A percentile compares a stretch with the other conserved stretches of the same genome.
Conservation (phyloP, 1,140 invertebrate genomes). For the Caenorhabditis brenneri region DNA sequence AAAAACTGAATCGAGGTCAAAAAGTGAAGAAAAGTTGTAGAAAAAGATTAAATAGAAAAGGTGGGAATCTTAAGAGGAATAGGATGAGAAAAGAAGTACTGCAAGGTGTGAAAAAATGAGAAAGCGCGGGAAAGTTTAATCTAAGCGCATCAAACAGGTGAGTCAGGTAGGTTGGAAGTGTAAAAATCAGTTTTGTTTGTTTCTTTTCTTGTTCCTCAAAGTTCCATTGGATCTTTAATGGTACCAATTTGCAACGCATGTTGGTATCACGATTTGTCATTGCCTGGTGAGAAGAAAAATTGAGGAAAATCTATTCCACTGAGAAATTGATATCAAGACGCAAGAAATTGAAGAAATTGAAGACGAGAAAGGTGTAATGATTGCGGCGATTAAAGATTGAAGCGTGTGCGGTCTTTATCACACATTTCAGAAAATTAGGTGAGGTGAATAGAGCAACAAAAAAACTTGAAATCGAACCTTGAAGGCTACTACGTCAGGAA, state of each 20-base stretch:
- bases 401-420: neutral
- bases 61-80: constrained; percentile 6
- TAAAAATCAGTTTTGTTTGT: neutral
- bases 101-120: neutral
- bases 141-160: neutral
- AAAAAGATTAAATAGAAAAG: neutral
- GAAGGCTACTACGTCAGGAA: neutral
- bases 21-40: neutral
- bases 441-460: neutral
- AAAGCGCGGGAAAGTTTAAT: neutral
- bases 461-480: neutral
- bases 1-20: neutral
- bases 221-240: neutral
- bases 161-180: constrained; percentile 11
- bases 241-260: neutral
- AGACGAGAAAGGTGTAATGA: neutral
- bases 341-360: constrained; percentile 25
- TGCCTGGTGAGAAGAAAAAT: neutral
- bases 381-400: neutral
- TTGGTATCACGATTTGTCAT: constrained; percentile 24
- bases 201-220: neutral
- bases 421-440: neutral
- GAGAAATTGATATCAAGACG: constrained; percentile 14
- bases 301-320: neutral
- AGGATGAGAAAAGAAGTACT: neutral